Base-by-base conservation (phyloP, 37 sponge, comb jelly and placozoan genomes). In the Axinella damicornis region DNA sequence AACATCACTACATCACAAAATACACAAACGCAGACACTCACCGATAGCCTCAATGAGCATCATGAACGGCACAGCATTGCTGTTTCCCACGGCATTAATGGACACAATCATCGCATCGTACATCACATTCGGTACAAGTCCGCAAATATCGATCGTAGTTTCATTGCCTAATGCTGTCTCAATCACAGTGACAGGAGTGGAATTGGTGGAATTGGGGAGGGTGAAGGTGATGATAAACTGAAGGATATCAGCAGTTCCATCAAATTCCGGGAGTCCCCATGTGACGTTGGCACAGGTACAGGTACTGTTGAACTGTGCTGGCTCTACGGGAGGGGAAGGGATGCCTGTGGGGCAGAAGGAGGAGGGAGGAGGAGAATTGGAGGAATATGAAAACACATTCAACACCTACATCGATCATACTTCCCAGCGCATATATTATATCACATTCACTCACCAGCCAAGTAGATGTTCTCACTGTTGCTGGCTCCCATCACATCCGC, bases 281-380 rank as follows among this genome's bases (percentile, higher is more conserved):
- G 74, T 71, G 61, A 83, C 62, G 32, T 83, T 62, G 83, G 34
- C 73, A 72, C 83, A 83, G 19, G 52, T 73, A 53, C 83, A 83
- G 19, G 73, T 83, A 21, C 20, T 28, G 64, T 73, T 83, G 32
- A 31, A 41, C 40, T 73, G 73, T 33, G 2, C 25, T 18, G 65
- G 65, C 2, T 56, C 5, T 20, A 73, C 32, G 1, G 83, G 83
- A 27, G 83, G 74, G 25, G 83, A 83, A 2, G 83, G 60, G 19
- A 83, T 63, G 32, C 83, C 83, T 83, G 73, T n/a, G 54, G 32
- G 22, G 12, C 2, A 14, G 25, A 14, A 61, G 62, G 12, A 61
- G 5, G n/a, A 5, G 62, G 62, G 12, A 14, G 12, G 14, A 11
- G 62, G 62, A 25, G 25, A 61, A 14, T 22, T 15, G 18, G 57